A percentile compares a stretch with the other conserved stretches of the same genome.
Evolutionary conservation across 2,797 vertebrate species (phyloP).

Genomic region (Vultur gryphus): DNA sequence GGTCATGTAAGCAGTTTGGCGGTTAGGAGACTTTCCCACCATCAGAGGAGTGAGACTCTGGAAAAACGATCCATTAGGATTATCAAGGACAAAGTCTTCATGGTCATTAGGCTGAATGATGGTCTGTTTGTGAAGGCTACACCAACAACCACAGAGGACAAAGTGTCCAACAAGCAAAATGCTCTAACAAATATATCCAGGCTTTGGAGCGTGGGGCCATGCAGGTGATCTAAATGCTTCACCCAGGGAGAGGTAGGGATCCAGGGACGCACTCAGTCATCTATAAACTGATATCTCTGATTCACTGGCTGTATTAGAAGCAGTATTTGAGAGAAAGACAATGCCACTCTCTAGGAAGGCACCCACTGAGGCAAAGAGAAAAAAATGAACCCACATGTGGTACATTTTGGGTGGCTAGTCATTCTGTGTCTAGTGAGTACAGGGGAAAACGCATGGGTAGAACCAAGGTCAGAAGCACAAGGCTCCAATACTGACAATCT

Average conservation of each 20-base stretch:
- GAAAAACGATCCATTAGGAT: background rate
- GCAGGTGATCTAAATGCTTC: background rate
- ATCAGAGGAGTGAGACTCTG: background rate
- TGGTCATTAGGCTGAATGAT: background rate
- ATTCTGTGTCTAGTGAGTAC: background rate
- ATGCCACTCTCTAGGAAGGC: background rate
- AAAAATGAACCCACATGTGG: background rate
- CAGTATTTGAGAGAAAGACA: background rate
- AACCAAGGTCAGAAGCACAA: background rate
- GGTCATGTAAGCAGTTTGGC: background rate
- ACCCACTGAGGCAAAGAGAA: background rate
- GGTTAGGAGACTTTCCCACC: background rate
- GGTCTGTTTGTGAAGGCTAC: background rate
- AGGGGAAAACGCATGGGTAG: background rate
- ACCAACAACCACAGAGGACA: background rate
- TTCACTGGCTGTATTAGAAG: background rate
- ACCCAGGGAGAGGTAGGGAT: background rate
- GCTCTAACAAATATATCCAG: background rate
- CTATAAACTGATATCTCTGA: background rate
- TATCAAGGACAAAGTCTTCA: background rate
- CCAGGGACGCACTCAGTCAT: background rate
- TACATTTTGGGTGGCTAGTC: background rate
- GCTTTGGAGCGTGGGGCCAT: background rate
- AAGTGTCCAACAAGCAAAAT: background rate
- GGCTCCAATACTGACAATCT: background rate